Evolutionary conservation across 1,140 invertebrate genomes (phyloP).

Genomic region (Leptonema lineaticorne): DNA sequence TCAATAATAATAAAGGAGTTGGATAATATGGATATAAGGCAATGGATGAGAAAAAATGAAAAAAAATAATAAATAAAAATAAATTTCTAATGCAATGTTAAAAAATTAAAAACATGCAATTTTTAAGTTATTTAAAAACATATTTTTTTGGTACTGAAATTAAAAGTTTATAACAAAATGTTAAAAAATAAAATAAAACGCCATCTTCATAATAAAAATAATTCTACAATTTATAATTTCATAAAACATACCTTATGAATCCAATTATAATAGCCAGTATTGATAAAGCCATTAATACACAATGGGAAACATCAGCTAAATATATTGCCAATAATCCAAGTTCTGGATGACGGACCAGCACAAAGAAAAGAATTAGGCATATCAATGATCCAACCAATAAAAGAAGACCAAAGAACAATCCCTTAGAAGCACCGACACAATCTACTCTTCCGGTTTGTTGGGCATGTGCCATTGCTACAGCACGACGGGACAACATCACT

Average conservation of each 20-base stretch:
- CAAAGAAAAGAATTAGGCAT: slow-evolving; percentile 92
- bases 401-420: slow-evolving; percentile 90
- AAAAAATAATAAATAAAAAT: slow-evolving; percentile 28
- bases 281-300: slow-evolving; percentile 81
- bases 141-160: no score
- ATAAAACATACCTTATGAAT: slow-evolving; percentile 71
- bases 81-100: no score
- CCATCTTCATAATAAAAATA: no score
- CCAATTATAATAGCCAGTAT: slow-evolving; percentile 88
- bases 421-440: slow-evolving; percentile 89
- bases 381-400: slow-evolving; percentile 88
- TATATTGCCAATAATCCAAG: slow-evolving; percentile 83
- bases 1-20: no score
- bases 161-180: no score
- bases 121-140: no score
- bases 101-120: no score
- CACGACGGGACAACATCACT: slow-evolving; percentile 78
- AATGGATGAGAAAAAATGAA: slow-evolving; percentile 25
- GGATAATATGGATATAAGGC: neutral
- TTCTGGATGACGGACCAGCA: slow-evolving; percentile 80
- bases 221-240: no score
- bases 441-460: slow-evolving; percentile 78
- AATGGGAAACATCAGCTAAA: slow-evolving; percentile 87
- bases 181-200: no score
- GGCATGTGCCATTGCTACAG: slow-evolving; percentile 78